Percentiles rank a stretch among this genome's conserved stretches.
phyloP scores from a whole-genome alignment of 2,888 invertebrate species.

The Cyrtodaria siliqua region DNA sequence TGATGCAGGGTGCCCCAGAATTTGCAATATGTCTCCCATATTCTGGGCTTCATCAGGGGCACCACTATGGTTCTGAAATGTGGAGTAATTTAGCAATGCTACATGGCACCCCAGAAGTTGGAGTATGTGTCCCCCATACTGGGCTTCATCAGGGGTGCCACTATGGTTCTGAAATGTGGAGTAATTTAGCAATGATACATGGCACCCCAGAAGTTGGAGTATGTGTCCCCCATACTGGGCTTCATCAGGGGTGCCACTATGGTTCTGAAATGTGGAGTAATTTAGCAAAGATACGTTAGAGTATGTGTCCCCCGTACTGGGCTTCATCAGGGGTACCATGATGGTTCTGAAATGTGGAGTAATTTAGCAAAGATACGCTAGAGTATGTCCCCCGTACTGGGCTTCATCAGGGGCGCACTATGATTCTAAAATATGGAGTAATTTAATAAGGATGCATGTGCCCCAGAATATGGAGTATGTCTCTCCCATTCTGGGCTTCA shows the following conservation, averaged over 20 bases:
- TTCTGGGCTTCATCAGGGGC: slow-evolving; percentile 92
- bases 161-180: slow-evolving; percentile 86
- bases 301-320: slow-evolving; percentile 91
- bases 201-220: slow-evolving; percentile 98
- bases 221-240: slow-evolving; percentile 91
- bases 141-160: slow-evolving; percentile 94
- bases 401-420: too few relatives aligned
- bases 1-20: slow-evolving; percentile 98
- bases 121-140: slow-evolving; percentile 92
- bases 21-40: slow-evolving; percentile 95
- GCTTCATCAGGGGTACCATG: slow-evolving; percentile 94
- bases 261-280: slow-evolving; percentile 78
- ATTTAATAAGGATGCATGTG: too few relatives aligned
- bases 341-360: slow-evolving; percentile 86
- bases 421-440: too few relatives aligned
- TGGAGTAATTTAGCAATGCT: too few relatives aligned
- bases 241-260: slow-evolving; percentile 94
- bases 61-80: slow-evolving; percentile 88
- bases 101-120: slow-evolving; percentile 99
- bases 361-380: too few relatives aligned
- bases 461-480: slow-evolving; percentile 99
- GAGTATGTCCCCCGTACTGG: too few relatives aligned
- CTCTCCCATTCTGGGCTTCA: slow-evolving; percentile 91
- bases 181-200: too few relatives aligned
- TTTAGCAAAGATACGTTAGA: too few relatives aligned